Evolutionary conservation across 2,888 invertebrate genomes (phyloP).

Genomic region (Endomychus coccineus): DNA sequence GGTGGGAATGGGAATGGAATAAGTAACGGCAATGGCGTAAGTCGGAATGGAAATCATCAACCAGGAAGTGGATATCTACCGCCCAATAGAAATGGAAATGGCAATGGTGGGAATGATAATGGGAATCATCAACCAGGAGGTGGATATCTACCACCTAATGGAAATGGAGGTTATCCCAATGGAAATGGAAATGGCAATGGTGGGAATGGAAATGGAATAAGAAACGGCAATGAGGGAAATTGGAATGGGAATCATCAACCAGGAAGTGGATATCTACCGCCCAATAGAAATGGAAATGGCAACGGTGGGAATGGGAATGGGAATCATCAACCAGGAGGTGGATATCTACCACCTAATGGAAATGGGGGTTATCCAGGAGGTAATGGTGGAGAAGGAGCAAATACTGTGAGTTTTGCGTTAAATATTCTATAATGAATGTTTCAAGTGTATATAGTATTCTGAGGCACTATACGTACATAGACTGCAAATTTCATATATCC

Average conservation of each 20-base stretch:
- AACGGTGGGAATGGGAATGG: too few relatives aligned
- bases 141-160: constrained; percentile 16
- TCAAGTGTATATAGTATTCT: too few relatives aligned
- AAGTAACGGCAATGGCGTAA: constrained; percentile 31
- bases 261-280: too few relatives aligned
- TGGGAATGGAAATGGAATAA: constrained; percentile 23
- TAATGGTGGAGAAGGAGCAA: too few relatives aligned
- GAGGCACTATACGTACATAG: too few relatives aligned
- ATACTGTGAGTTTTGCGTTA: too few relatives aligned
- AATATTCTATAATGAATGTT: too few relatives aligned
- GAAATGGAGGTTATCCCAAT: constrained; percentile 19
- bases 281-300: constrained; percentile 23
- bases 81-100: constrained; percentile 27
- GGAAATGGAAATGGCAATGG: constrained; percentile 20
- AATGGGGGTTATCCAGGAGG: too few relatives aligned
- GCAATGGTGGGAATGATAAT: constrained; percentile 22
- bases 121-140: constrained; percentile 15
- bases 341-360: too few relatives aligned
- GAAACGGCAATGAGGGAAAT: constrained; percentile 17
- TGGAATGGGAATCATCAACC: constrained; percentile 21
- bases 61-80: constrained; percentile 28
- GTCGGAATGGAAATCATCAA: constrained; percentile 27
- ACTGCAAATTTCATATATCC: too few relatives aligned
- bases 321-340: too few relatives aligned
- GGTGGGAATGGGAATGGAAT: constrained; percentile 16